A percentile compares a stretch with the other conserved stretches of the same genome.
Conservation (phyloP, 2,888 invertebrate species). For the Caenorhabditis sp. region DNA sequence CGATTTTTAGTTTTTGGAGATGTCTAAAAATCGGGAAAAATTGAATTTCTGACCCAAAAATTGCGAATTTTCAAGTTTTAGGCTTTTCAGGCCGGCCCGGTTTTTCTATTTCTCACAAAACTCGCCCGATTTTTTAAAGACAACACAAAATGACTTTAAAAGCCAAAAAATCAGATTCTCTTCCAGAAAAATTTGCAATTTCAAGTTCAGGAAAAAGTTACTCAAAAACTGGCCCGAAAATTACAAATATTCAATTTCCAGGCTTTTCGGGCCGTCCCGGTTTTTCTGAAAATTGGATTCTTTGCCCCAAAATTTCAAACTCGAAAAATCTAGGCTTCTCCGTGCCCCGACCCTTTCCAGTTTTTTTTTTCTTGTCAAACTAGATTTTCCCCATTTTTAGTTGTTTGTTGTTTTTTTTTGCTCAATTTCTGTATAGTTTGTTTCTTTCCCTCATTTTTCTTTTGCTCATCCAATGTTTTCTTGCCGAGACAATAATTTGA, state of each 20-base stretch:
- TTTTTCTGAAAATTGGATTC: no score
- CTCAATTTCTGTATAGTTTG: constrained; percentile 10
- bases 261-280: neutral
- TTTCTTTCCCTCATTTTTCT: constrained; percentile 8
- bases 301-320: neutral
- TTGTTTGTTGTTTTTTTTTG: constrained; percentile 29
- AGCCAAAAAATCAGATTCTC: no score
- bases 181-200: neutral
- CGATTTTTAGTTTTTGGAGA: neutral
- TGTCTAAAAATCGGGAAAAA: constrained; percentile 1
- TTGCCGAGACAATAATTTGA: neutral
- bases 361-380: constrained; percentile 1
- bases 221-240: neutral
- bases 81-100: no score
- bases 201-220: neutral
- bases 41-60: no score
- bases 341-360: constrained; percentile 5
- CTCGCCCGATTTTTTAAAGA: no score
- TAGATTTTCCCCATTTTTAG: constrained; percentile 15
- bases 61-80: no score
- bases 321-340: constrained; percentile 5
- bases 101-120: no score
- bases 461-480: neutral
- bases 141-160: no score
- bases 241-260: neutral